These are phyloP conservation scores for Azorinus chamasolen DNA, from an alignment of 2,888 invertebrate species.

Conservation along the genomic window DNA sequence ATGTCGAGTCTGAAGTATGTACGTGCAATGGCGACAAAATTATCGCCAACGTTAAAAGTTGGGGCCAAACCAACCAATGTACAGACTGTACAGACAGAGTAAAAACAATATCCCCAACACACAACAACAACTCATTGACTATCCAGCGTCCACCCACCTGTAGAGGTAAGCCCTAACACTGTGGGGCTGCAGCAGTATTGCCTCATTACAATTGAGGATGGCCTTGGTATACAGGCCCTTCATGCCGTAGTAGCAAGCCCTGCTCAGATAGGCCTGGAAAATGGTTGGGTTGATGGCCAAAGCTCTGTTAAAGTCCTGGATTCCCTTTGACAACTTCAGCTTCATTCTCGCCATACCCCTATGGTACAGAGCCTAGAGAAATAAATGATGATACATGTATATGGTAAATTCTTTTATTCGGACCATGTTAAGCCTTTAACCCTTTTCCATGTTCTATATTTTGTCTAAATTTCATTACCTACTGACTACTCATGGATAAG, in stretches of 20 bases:
- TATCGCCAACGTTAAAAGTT: no score
- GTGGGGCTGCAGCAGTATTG: constrained; percentile 84
- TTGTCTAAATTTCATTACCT: no score
- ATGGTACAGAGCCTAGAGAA: constrained; percentile 84
- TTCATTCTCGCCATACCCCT: constrained; percentile 83
- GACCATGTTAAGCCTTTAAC: background rate
- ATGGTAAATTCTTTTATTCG: background rate
- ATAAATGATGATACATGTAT: background rate
- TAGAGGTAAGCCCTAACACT: constrained; percentile 86
- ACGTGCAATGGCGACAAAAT: no score
- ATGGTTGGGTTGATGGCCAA: constrained; percentile 85
- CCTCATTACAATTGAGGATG: constrained; percentile 87
- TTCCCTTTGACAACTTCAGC: constrained; percentile 83
- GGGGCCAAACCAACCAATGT: no score
- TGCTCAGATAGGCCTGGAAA: constrained; percentile 85
- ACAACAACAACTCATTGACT: no score
- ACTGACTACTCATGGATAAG: no score
- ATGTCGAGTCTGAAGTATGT: no score
- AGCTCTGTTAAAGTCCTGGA: constrained; percentile 86
- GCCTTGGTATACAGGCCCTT: constrained; percentile 85
- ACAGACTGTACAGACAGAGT: no score
- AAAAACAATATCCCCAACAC: no score
- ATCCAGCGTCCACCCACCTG: constrained; percentile 77
- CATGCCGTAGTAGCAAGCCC: constrained; percentile 86
- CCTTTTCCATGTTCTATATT: no score